A percentile compares a stretch with the other conserved stretches of the same genome.
phyloP scores from a whole-genome alignment of 2,113 vertebrate genomes.

The Pipa parva region DNA sequence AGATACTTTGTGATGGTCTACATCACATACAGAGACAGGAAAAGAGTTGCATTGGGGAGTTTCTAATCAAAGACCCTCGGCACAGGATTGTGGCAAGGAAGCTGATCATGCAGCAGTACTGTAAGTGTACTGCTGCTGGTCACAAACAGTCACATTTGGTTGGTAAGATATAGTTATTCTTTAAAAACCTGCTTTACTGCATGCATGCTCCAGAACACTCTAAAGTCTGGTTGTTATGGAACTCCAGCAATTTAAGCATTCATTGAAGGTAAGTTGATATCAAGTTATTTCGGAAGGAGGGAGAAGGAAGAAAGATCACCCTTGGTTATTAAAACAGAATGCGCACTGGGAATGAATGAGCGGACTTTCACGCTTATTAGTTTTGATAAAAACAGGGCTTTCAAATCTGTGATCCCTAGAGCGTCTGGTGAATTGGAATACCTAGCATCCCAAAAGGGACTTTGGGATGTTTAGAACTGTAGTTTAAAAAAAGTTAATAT shows the following conservation, averaged over 20 bases:
- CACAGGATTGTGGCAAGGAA: background rate
- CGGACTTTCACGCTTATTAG: background rate
- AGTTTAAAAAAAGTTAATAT: too few species aligned
- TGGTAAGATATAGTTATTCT: too few species aligned
- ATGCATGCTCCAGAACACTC: background rate
- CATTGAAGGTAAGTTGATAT: background rate
- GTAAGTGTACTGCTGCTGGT: too few species aligned
- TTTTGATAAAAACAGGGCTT: too few species aligned
- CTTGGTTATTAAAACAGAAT: background rate
- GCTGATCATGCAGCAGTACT: background rate
- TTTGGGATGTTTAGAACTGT: too few species aligned
- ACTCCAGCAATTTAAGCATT: background rate
- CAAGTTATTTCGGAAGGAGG: background rate
- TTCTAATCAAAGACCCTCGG: too few species aligned
- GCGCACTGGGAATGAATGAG: background rate
- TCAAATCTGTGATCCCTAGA: too few species aligned
- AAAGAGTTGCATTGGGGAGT: too few species aligned
- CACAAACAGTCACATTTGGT: too few species aligned
- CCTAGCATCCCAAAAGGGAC: background rate
- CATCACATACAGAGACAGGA: too few species aligned
- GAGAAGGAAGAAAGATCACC: background rate
- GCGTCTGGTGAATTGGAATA: too few species aligned
- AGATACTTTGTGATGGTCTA: too few species aligned
- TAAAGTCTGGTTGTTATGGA: background rate
- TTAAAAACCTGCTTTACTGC: constrained; percentile 15